These are phyloP conservation scores for Drosophila ezoana DNA, from an alignment of 2,888 invertebrate species.

Conservation along the genomic window DNA sequence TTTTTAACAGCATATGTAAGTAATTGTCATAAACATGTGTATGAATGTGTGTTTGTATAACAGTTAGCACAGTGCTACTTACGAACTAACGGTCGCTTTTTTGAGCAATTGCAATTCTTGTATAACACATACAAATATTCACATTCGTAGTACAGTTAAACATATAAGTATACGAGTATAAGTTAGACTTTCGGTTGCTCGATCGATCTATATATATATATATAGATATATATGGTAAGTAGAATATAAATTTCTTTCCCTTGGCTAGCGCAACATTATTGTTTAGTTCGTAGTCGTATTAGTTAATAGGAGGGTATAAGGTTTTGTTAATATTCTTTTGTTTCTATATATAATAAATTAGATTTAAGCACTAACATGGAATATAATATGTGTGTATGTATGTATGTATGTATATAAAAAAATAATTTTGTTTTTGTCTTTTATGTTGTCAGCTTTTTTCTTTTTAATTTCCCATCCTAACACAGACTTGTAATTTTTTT, in stretches of 20 bases:
- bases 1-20: constrained; percentile 49
- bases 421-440: constrained; percentile 40
- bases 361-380: constrained; percentile 78
- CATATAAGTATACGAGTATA: constrained; percentile 32
- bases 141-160: constrained; percentile 46
- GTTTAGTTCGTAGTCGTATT: constrained; percentile 46
- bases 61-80: constrained; percentile 62
- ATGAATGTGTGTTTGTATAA: constrained; percentile 44
- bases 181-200: constrained; percentile 70
- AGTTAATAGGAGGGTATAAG: constrained; percentile 58
- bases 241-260: constrained; percentile 21
- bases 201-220: constrained; percentile 18
- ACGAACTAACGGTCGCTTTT: constrained; percentile 37
- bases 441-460: constrained; percentile 19
- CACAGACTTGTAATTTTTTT: constrained; percentile 19
- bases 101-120: constrained; percentile 63
- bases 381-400: constrained; percentile 44
- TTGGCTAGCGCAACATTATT: constrained; percentile 26
- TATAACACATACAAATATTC: constrained; percentile 26
- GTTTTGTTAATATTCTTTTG: constrained; percentile 40
- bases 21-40: constrained; percentile 30
- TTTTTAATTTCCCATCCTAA: constrained; percentile 29
- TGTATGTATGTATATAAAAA: constrained; percentile 52
- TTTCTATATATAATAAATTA: constrained; percentile 66
- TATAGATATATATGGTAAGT: constrained; percentile 19